These are phyloP conservation scores for Ganaspis sp. DNA, from an alignment of 1,140 invertebrate genomes.

Conservation along the genomic window DNA sequence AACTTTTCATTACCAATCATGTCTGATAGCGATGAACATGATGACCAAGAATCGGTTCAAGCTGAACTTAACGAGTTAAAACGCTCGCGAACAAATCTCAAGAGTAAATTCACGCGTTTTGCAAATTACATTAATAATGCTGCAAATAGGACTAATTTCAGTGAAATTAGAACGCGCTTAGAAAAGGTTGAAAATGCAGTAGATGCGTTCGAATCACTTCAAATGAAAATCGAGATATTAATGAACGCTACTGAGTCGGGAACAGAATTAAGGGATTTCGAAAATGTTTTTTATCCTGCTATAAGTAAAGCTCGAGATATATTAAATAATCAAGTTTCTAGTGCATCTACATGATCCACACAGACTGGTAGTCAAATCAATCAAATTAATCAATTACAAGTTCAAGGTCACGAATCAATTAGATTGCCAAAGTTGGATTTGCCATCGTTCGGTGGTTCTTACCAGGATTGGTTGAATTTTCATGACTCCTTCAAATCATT, in stretches of 20 bases:
- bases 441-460: not conserved
- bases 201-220: not conserved
- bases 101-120: not conserved
- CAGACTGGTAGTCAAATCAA: too few species aligned
- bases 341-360: too few species aligned
- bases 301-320: too few species aligned
- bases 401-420: not conserved
- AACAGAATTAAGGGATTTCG: too few species aligned
- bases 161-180: not conserved
- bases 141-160: not conserved
- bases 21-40: not conserved
- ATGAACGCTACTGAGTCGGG: too few species aligned
- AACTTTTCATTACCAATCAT: not conserved
- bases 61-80: not conserved
- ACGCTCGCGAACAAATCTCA: not conserved
- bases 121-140: not conserved
- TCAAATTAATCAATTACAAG: too few species aligned
- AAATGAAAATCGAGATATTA: too few species aligned
- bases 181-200: not conserved
- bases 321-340: too few species aligned
- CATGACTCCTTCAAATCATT: too few species aligned
- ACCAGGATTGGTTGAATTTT: constrained; percentile 31
- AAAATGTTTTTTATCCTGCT: too few species aligned
- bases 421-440: constrained; percentile 1
- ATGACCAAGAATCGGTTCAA: not conserved